Evolutionary conservation across 2,113 vertebrate genomes (phyloP), one percentile per base, ranked within the genome.

Genomic region (Odocoileus hemionus): DNA sequence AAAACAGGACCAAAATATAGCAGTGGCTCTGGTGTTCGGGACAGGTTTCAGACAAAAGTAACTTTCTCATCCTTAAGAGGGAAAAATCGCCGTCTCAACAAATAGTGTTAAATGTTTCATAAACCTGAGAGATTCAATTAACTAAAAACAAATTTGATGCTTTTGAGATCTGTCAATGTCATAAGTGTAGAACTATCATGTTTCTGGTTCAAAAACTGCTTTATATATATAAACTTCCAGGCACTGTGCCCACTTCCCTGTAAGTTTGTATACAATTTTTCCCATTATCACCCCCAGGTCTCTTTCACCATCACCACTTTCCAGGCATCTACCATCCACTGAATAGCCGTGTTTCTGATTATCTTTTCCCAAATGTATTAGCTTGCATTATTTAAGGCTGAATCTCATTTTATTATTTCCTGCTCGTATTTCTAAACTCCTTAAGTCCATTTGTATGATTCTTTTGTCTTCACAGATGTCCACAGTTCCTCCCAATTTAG

Each of bases 321-420:
- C 91, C 96, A 91, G 83, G 96, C 97, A 84, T 98, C 86, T 85
- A 86, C 83, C 84, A 86, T 96, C 55, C 60, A 92, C 89, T 7
- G 61, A 89, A 92, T 92, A 93, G 67, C 78, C 95, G 89, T 95
- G 95, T 96, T 98, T 97, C 93, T 98, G 90, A 97, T 96, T 98
- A 76, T 97, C 97, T 97, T 97, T 94, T 89, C 93, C 94, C 96
- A 97, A 95, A 95, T 93, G 67, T 98, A 97, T 98, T 95, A 98
- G 94, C 52, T 96, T 98, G 78, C 92, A 87, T 98, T 98, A 98
- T 98, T 98, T 97, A 96, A 98, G 60, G 76, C 97, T 96, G 96
- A 98, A 98, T 95, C 55, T 97, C 97, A 92, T 90, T 98, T 98
- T 98, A 98, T 98, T 98, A 98, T 98, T 98, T 98, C 97, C 96